Percentiles rank a stretch among this genome's conserved stretches.
Conservation (phyloP, 2,888 invertebrate genomes). For the Alentia gelatinosa region DNA sequence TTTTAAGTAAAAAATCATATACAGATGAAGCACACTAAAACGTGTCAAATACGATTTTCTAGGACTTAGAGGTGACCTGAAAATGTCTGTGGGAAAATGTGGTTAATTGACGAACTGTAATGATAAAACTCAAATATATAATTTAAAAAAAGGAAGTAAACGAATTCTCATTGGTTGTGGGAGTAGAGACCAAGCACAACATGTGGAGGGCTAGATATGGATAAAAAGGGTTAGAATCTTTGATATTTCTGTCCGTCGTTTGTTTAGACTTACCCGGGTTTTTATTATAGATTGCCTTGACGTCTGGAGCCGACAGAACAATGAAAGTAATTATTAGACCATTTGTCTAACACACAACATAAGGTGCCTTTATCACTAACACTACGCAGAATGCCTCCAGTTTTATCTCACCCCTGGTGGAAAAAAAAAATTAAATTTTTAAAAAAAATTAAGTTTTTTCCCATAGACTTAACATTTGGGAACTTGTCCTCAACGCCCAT, state of each 20-base stretch:
- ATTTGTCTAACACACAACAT: no score
- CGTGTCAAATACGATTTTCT: not conserved
- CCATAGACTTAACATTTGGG: no score
- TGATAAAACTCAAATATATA: no score
- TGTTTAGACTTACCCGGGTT: not conserved
- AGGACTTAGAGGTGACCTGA: not conserved
- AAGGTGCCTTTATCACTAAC: no score
- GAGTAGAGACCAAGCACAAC: not conserved
- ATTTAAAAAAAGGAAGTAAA: not conserved
- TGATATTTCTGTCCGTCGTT: not conserved
- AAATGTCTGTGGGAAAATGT: not conserved
- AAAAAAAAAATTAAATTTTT: no score
- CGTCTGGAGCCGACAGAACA: not conserved
- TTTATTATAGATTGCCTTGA: not conserved
- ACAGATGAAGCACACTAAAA: no score
- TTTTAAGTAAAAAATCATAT: no score
- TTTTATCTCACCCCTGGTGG: no score
- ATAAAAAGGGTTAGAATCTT: not conserved
- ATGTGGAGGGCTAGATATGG: not conserved
- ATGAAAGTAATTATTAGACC: no score
- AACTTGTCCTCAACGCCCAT: no score
- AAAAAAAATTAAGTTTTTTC: no score
- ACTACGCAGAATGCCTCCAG: no score
- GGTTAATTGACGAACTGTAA: not conserved
- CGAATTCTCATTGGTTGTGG: not conserved